Conservation (phyloP, 2,888 invertebrate genomes). For the Ferrisia virgata region DNA sequence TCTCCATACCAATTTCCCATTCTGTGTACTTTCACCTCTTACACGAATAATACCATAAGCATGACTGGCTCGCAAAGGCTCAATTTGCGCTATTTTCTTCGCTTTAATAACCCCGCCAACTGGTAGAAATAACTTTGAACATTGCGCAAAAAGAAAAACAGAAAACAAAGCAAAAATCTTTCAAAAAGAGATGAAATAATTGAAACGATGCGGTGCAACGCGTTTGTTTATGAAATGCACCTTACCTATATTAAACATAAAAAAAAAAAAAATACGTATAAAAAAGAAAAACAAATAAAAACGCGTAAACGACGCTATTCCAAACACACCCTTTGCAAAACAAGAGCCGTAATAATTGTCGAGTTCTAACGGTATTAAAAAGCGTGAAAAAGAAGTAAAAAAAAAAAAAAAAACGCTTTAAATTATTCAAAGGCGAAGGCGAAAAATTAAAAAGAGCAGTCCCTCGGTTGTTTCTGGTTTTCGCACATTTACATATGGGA, state of each 20-base stretch:
- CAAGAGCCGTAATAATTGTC: constrained; percentile 13
- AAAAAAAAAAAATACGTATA: too few relatives aligned
- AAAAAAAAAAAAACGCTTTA: background rate
- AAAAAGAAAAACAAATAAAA: background rate
- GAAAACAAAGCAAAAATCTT: too few relatives aligned
- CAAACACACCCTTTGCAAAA: background rate
- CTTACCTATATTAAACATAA: too few relatives aligned
- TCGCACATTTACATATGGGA: background rate
- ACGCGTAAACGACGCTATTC: background rate
- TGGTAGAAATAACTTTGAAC: background rate
- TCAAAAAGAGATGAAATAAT: background rate
- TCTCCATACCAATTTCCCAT: too few relatives aligned
- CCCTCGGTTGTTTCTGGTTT: background rate
- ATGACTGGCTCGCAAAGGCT: background rate
- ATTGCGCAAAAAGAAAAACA: background rate
- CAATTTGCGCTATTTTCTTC: background rate
- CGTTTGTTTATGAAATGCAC: too few relatives aligned
- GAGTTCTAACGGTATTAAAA: background rate
- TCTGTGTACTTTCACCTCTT: background rate
- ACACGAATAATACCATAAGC: background rate
- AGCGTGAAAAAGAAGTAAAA: constrained; percentile 1
- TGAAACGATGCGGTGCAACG: background rate
- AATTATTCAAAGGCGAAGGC: constrained; percentile 21
- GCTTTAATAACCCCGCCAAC: background rate
- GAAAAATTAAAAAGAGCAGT: constrained; percentile 26